Base-by-base conservation (phyloP, 2,113 vertebrate species). In the Semnornis frantzii region DNA sequence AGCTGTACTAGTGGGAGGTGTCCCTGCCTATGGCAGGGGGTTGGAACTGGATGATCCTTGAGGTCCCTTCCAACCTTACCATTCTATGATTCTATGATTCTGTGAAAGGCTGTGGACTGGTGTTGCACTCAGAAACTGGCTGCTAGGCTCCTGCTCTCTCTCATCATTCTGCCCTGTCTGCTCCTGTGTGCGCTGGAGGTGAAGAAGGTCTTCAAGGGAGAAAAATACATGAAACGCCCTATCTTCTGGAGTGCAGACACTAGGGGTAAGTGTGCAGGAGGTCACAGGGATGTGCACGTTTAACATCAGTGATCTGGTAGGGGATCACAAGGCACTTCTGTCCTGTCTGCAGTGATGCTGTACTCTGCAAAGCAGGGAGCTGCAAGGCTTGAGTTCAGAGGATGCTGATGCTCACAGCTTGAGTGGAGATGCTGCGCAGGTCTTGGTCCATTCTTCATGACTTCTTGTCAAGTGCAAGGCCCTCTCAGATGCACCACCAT, bases 71-170 rank as follows among this genome's bases (percentile, higher is more conserved):
- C 37, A 37, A 37, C 37, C 37, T 37, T 37, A 37, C 37, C 37
- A n/a, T n/a, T n/a, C n/a, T n/a, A n/a, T n/a, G n/a, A 37, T 37
- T 37, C 37, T 37, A 37, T 37, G 37, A 37, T 37, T 37, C 37
- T 37, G 37, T 37, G 37, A 37, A 37, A 37, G 37, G 37, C 37
- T 39, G 37, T 39, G 37, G 37, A 39, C 37, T 39, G 37, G 37
- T 39, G 37, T 39, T 10, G 11, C 37, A 39, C 37, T 39, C 37
- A 39, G 37, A 39, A 39, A 8, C 37, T 77, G 82, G 28, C 37
- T 72, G 37, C 0, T 0, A 13, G 19, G 52, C 39, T 55, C 24
- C 60, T 0, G 1, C 6, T 1, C 9, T 20, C 12, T 21, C 21
- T 57, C 18, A 0, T 21, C 15, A 10, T 6, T 6, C 27, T 2